phyloP scores from a whole-genome alignment of 2,113 vertebrate species.

The Amphilophus citrinellus region DNA sequence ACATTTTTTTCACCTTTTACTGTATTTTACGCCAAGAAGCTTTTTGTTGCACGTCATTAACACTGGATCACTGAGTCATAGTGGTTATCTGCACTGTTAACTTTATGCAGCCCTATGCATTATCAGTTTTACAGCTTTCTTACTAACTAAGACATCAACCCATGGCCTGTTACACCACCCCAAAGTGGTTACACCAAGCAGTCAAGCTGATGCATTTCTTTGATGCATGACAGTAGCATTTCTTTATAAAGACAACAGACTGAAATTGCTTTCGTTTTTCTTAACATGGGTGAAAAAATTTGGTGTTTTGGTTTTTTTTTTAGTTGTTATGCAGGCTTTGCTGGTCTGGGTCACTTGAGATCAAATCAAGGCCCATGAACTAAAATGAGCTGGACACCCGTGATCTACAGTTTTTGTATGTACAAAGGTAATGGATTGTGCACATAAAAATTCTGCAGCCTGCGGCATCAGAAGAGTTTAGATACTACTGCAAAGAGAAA shows the following conservation, averaged over 20 bases:
- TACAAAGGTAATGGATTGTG: not conserved
- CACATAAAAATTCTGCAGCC: not conserved
- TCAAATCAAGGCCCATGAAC: not conserved
- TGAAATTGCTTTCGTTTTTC: not conserved
- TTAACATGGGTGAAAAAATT: no score
- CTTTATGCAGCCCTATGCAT: not conserved
- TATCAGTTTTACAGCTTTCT: conserved; percentile 3
- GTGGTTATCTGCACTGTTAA: not conserved
- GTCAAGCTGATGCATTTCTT: not conserved
- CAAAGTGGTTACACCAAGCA: not conserved
- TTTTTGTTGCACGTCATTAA: not conserved
- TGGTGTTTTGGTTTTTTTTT: no score
- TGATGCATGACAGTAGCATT: not conserved
- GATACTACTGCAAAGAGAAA: not conserved
- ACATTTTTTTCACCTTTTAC: not conserved
- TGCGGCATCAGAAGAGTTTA: not conserved
- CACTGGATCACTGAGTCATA: not conserved
- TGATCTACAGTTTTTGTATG: not conserved
- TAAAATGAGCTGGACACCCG: not conserved
- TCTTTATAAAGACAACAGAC: not conserved
- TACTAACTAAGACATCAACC: not conserved
- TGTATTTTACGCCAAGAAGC: not conserved
- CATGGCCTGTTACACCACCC: not conserved
- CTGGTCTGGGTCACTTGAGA: not conserved
- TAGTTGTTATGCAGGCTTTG: not conserved